Conservation (phyloP, 2,113 vertebrate species). For the Gavialis gangeticus region DNA sequence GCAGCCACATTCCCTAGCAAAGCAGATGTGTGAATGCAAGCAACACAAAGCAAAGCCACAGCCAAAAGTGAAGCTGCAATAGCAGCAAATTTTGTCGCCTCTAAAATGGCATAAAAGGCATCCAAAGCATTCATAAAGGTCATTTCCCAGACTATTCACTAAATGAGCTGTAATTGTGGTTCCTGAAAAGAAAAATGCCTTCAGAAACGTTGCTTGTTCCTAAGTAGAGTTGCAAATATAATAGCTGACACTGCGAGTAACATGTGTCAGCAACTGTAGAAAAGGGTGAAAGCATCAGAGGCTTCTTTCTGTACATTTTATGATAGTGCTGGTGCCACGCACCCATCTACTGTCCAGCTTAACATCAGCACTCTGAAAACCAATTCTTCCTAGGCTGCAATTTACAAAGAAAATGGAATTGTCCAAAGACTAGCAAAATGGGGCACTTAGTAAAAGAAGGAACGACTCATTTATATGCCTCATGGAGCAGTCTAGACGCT, state of each 20-base stretch:
- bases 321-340: background rate
- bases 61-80: constrained; percentile 35
- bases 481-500: background rate
- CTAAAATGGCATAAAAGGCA: constrained; percentile 51
- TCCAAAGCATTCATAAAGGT: constrained; percentile 60
- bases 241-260: background rate
- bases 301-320: background rate
- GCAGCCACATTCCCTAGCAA: background rate
- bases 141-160: constrained; percentile 13
- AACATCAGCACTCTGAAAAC: background rate
- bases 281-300: background rate
- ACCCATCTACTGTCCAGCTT: background rate
- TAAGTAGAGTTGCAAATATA: background rate
- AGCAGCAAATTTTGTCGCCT: constrained; percentile 14
- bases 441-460: background rate
- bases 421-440: background rate
- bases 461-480: background rate
- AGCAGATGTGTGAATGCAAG: constrained; percentile 3
- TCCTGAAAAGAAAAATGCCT: constrained; percentile 21
- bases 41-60: constrained; percentile 19
- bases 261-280: background rate
- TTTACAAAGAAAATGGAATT: constrained; percentile 5
- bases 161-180: background rate
- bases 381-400: background rate
- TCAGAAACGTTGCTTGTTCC: constrained; percentile 1